Evolutionary conservation across 2,113 vertebrate species (phyloP), one percentile per base, ranked within the genome.

Genomic region (Actenoides lindsayi): DNA sequence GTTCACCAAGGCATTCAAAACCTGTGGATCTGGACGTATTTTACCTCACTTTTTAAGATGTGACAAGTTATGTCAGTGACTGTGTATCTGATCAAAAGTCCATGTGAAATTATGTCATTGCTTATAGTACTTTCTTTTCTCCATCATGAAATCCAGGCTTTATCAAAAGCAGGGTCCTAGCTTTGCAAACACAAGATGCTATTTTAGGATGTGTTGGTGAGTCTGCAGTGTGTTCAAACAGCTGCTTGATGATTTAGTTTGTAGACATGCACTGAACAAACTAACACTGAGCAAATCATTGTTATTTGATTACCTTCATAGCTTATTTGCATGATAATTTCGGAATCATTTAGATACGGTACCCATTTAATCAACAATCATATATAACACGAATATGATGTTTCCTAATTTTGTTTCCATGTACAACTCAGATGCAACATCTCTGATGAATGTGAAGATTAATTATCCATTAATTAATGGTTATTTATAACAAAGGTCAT

Each of bases 401-500:
- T 24, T 60, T 75, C 9, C 69, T 94, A 82, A 96, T 95, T 96
- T 44, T 39, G 24, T 92, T 93, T 86, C 60, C 83, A 56, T 62
- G 69, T 92, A 87, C 60, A 41, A 39, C 20, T 82, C 16, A 0
- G 48, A 60, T 57, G 76, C 35, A 16, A 75, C 24, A 53, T 35
- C 60, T 90, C 57, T 4, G 2, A 30, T 64, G 74, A 84, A 91
- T 39, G 57, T 64, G 80, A 60, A 84, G 90, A 91, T 94, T 94
- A 92, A 94, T 87, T 81, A 60, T 41, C 78, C 42, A 44, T 68
- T 81, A 94, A 92, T 93, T 91, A 95, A 84, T 89, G 79, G 69
- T 56, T 89, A 79, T 93, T 96, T 96, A 76, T 94, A 93, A 77
- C 77, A 71, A 90, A 92, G 80, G 90, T 93, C 83, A 84, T 76